A percentile compares a stretch with the other conserved stretches of the same genome.
phyloP scores from a whole-genome alignment of 2,113 vertebrate species.

The Misgurnus anguillicaudatus region DNA sequence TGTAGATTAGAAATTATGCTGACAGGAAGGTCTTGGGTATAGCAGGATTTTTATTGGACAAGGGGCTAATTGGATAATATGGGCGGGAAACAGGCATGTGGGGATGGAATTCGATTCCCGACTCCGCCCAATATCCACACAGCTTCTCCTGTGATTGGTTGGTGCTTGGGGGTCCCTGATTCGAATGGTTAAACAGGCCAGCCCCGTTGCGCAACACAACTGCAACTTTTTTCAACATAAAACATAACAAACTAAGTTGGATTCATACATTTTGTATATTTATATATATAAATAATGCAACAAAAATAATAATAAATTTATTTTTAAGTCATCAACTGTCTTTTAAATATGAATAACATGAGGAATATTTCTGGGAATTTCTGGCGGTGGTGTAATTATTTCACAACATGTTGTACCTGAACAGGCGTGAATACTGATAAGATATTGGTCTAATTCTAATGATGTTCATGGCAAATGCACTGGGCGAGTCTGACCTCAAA shows the following conservation, averaged over 20 bases:
- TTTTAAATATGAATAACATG: constrained; percentile 16
- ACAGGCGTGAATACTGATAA: constrained; percentile 36
- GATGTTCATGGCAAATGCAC: constrained; percentile 28
- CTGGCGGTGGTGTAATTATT: constrained; percentile 27
- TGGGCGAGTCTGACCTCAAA: constrained; percentile 26
- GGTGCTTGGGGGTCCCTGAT: constrained; percentile 72
- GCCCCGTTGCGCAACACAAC: constrained; percentile 59
- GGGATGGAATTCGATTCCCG: constrained; percentile 61
- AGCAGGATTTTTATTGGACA: constrained; percentile 57
- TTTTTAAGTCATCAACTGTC: constrained; percentile 19
- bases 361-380: constrained; percentile 3
- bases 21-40: constrained; percentile 61
- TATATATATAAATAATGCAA: constrained; percentile 14
- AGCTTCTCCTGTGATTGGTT: constrained; percentile 68
- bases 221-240: constrained; percentile 58
- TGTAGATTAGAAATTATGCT: constrained; percentile 80
- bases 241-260: constrained; percentile 50
- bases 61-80: constrained; percentile 57
- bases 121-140: constrained; percentile 69
- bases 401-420: constrained; percentile 31
- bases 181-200: constrained; percentile 69
- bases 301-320: background rate
- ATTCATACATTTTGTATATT: constrained; percentile 1
- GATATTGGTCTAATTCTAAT: constrained; percentile 34
- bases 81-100: constrained; percentile 58